Conservation (phyloP, 2,888 invertebrate genomes). For the Panorpa germanica region DNA sequence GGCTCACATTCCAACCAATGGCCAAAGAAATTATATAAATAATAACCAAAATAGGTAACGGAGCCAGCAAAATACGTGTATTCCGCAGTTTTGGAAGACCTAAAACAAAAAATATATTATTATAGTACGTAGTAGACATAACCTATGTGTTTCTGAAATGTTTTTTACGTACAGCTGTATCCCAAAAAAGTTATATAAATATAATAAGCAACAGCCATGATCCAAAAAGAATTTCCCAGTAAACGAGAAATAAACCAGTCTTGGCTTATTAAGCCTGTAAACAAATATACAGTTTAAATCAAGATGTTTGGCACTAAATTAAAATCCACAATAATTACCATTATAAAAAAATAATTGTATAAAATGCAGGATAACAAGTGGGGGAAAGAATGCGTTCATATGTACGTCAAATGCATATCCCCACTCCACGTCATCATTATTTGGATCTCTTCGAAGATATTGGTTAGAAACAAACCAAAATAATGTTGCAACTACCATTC, state of each 20-base stretch:
- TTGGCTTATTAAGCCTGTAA: slow-evolving; percentile 57
- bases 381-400: slow-evolving; percentile 96
- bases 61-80: slow-evolving; percentile 67
- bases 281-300: slow-evolving; percentile 11
- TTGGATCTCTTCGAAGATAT: slow-evolving; percentile 19
- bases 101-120: slow-evolving; percentile 24
- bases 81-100: slow-evolving; percentile 75
- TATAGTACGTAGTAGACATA: slow-evolving; percentile 1
- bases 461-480: slow-evolving; percentile 55
- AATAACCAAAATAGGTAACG: slow-evolving; percentile 58
- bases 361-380: slow-evolving; percentile 81
- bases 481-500: slow-evolving; percentile 67
- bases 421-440: slow-evolving; percentile 65
- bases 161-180: slow-evolving; percentile 61
- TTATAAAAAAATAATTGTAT: slow-evolving; percentile 79
- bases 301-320: slow-evolving; percentile 11
- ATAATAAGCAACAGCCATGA: slow-evolving; percentile 79
- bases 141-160: slow-evolving; percentile 2
- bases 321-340: slow-evolving; percentile 30
- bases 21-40: slow-evolving; percentile 60
- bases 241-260: slow-evolving; percentile 63
- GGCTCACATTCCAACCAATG: slow-evolving; percentile 69
- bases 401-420: slow-evolving; percentile 98
- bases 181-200: slow-evolving; percentile 94
- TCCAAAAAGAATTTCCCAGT: slow-evolving; percentile 86